Conservation (phyloP, 2,888 invertebrate species). For the Petrolisthes manimaculis region DNA sequence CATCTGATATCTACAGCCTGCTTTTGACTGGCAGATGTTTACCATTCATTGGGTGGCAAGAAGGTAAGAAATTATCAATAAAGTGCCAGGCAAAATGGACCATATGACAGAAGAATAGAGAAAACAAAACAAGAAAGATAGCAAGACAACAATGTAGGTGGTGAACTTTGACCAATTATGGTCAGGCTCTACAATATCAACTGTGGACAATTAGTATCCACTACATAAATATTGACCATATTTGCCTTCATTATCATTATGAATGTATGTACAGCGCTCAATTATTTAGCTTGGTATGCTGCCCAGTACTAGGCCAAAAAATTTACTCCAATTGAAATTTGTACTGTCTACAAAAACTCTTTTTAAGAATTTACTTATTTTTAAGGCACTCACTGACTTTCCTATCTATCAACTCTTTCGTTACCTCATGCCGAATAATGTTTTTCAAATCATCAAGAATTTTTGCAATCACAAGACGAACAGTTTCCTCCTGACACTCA, state of each 20-base stretch:
- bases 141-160: no score
- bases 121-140: no score
- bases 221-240: no score
- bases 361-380: constrained; percentile 5
- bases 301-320: background rate
- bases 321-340: no score
- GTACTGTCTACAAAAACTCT: background rate
- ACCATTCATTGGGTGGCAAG: no score
- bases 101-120: no score
- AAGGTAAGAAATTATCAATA: no score
- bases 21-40: no score
- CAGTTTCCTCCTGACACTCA: constrained; percentile 21
- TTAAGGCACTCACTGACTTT: constrained; percentile 27
- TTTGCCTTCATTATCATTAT: background rate
- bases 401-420: constrained; percentile 32
- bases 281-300: background rate
- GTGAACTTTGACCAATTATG: no score
- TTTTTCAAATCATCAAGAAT: constrained; percentile 33
- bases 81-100: no score
- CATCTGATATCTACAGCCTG: no score
- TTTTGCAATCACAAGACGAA: constrained; percentile 33
- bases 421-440: constrained; percentile 24
- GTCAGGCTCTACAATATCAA: background rate
- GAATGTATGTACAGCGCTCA: background rate
- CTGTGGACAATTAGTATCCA: no score